Evolutionary conservation across 2,113 vertebrate genomes (phyloP), one percentile per base, ranked within the genome.

Genomic region (Pluvianellus socialis): DNA sequence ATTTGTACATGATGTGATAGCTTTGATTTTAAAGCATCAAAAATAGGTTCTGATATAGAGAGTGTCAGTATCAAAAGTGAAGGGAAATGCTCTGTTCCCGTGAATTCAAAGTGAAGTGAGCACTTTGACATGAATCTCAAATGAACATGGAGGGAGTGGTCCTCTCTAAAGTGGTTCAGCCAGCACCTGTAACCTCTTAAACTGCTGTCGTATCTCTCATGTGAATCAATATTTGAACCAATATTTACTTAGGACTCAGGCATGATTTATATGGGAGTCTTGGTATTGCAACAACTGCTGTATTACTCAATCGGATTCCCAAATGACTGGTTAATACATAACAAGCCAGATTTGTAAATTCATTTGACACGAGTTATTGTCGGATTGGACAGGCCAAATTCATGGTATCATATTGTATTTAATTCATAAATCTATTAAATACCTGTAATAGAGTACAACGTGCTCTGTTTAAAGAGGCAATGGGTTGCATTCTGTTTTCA

Each of bases 221-320:
- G 87, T 86, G 92, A 94, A 95, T 92, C 92, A 94, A 53, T 92
- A 92, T 86, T 94, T 95, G 81, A 96, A 59, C 71, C 61, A 95
- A 88, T 97, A 95, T 98, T 98, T 94, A 84, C 95, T 82, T 62
- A 94, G 77, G 92, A 83, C 87, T 92, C 21, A 45, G 84, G 55
- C 76, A 92, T 77, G 94, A 94, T 94, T 96, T 94, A 94, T 96
- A 83, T 90, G 86, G 85, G 86, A 97, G 77, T 86, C 81, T 47
- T 85, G 74, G 87, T 97, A 52, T 97, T 95, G 95, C 96, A 93
- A 77, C 91, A 97, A 90, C 88, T 73, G 65, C 90, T 67, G 88
- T 65, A 82, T 98, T 98, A 95, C 97, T 97, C 96, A 96, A 95
- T 50, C 47, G 10, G 71, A 72, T 96, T 97, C 97, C 88, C 90